A percentile compares a stretch with the other conserved stretches of the same genome.
Conservation (phyloP, 2,113 vertebrate genomes). For the Syrrhaptes paradoxus region DNA sequence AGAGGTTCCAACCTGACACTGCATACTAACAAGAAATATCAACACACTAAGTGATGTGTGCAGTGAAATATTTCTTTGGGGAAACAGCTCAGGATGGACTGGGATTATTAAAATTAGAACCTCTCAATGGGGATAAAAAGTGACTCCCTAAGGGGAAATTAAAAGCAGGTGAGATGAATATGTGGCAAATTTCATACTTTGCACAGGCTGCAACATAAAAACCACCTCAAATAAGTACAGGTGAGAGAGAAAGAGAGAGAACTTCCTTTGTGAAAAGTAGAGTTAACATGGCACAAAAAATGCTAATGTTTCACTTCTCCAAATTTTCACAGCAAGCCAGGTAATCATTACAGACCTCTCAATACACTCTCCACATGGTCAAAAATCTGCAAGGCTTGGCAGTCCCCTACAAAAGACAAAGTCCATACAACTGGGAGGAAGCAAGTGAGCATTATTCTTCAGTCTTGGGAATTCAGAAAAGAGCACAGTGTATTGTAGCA, state of each 20-base stretch:
- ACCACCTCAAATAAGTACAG: not conserved
- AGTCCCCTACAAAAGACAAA: not conserved
- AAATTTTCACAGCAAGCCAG: not conserved
- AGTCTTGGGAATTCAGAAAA: not conserved
- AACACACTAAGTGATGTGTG: not conserved
- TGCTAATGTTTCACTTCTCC: not conserved
- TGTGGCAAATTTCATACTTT: not conserved
- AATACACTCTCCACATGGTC: not conserved
- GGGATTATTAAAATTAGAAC: conserved; percentile 9
- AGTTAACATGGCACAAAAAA: not conserved
- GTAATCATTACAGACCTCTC: not conserved
- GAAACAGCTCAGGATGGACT: not conserved
- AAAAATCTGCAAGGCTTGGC: not conserved
- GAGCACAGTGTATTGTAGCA: not conserved
- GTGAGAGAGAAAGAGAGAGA: not conserved
- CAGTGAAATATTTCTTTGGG: conserved; percentile 24
- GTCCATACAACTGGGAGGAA: not conserved
- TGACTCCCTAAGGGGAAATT: not conserved
- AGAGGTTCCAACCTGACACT: not conserved
- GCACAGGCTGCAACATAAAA: not conserved
- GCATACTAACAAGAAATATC: conserved; percentile 44
- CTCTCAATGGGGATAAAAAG: not conserved
- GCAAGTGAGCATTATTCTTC: not conserved
- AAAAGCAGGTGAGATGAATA: not conserved
- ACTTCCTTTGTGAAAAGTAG: not conserved